Conservation (phyloP, 2,888 invertebrate genomes). For the Keiferia lycopersicella region DNA sequence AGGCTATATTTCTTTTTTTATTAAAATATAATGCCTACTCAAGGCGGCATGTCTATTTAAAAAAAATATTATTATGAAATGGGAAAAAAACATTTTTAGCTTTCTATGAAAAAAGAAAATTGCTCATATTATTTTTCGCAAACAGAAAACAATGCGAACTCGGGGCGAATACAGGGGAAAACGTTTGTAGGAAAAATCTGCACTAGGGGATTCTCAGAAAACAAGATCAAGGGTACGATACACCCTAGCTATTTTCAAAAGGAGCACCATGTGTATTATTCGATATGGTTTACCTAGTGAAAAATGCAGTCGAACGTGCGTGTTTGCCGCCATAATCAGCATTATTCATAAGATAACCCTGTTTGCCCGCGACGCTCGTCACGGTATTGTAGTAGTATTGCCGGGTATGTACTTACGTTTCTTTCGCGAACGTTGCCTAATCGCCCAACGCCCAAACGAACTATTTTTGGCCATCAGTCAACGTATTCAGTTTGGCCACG, state of each 20-base stretch:
- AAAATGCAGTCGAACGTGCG: constrained; percentile 71
- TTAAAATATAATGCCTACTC: no score
- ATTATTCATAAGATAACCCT: constrained; percentile 81
- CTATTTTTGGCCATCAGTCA: not conserved
- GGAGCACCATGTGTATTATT: constrained; percentile 65
- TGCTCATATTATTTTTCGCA: no score
- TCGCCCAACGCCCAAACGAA: constrained; percentile 55
- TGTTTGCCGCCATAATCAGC: constrained; percentile 78
- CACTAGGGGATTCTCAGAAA: no score
- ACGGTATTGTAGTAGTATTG: constrained; percentile 70
- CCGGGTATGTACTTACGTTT: constrained; percentile 72
- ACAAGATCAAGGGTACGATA: not conserved
- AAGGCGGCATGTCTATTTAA: no score
- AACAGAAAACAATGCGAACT: no score
- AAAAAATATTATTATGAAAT: no score
- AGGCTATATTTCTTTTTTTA: no score
- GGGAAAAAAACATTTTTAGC: no score
- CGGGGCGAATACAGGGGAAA: no score
- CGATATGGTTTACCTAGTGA: constrained; percentile 60
- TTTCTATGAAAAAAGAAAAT: no score
- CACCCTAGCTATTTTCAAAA: not conserved
- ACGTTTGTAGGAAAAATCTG: no score
- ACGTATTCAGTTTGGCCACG: not conserved
- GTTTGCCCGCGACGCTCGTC: constrained; percentile 75
- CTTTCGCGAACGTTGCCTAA: constrained; percentile 75